Base-by-base conservation (phyloP, 2,888 invertebrate species). In the Philhelius pedissequus region DNA sequence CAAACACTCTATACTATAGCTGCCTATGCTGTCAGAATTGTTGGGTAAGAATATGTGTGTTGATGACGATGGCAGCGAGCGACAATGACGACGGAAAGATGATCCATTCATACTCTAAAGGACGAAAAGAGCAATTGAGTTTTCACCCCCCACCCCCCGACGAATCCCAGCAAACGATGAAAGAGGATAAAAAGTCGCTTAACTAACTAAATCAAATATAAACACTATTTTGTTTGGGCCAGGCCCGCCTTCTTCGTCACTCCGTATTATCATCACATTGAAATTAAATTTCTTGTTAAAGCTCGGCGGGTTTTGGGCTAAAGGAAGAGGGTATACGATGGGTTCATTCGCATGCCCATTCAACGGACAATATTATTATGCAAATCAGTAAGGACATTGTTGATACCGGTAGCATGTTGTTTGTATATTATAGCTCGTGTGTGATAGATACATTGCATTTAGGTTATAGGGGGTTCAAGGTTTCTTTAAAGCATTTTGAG, bases 191-290 rank as follows among this genome's bases (percentile, higher is more conserved):
- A 56, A 84, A 84, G 80, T 80, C 80, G 84, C 80, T 80, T 84
- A 70, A 75, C 84, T 84, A 84, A 84, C 84, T 84, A 84, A 84
- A 84, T 84, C 84, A 84, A 84, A 80, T 76, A 80, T 84, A 84
- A 80, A 80, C 80, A 84, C 77, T 76, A 76, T 35, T 70, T 54
- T 43, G 22, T 70, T 60, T 66, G 40, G 58, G 52, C 40, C 2
- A 43, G 15, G n/a, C 52, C 60, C 32, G 8, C 64, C 58, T 66
- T 40, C 71, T 11, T 68, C 32, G 35, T 32, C 22, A 35, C 15
- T 18, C 11, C 56, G 30, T 38, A 32, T 32, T 64, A 64, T 58
- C 77, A 18, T 82, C 43, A 50, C 79, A 70, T 79, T 64, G 58
- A 75, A 83, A 79, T 79, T 79, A 79, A 74, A 79, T 70, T 79